Base-by-base conservation (phyloP, 2,113 vertebrate species). In the Percina caprodes region DNA sequence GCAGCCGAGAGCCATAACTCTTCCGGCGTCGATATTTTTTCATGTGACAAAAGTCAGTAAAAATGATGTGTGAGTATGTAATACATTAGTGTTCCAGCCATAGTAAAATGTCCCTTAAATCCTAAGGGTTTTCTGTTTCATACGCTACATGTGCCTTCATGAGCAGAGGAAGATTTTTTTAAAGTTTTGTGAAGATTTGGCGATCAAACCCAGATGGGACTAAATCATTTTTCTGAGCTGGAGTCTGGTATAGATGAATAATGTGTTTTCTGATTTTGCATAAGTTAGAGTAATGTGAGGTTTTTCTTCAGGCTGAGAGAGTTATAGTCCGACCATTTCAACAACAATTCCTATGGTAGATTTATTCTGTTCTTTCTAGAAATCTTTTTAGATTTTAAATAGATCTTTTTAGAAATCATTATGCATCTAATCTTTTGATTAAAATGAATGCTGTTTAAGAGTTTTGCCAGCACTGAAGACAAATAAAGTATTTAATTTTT, bases 151-250 rank as follows among this genome's bases (percentile, higher is more conserved):
- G 55, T 83, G n/a, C 33, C 52, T 74, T 84, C 30, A 52, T 49
- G 52, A 66, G 56, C 56, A 71, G 42, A 52, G n/a, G 60, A 51
- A 51, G 16, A 51, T n/a, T n/a, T n/a, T n/a, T n/a, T n/a, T n/a
- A 39, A 42, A 70, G 69, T 39, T 74, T 80, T 77, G 69, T 76
- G 66, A 77, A n/a, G 79, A 86, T 89, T 79, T 59, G 7, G 18
- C 33, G 54, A 93, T 92, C 73, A 87, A 86, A 91, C 69, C 86
- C 92, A 92, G 90, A 91, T 90, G 91, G 65, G 67, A 69, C 23
- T 46, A 61, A 91, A 87, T 55, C 24, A 11, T 71, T 77, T 88
- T 76, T 89, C 69, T 76, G 30, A 30, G 30, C 30, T 4, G 30
- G 75, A 85, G 84, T 86, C 79, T 82, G 82, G 9, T 65, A 9